Percentiles rank a stretch among this genome's conserved stretches.
Evolutionary conservation across 2,888 invertebrate species (phyloP).

Genomic region (Xylota sylvarum): DNA sequence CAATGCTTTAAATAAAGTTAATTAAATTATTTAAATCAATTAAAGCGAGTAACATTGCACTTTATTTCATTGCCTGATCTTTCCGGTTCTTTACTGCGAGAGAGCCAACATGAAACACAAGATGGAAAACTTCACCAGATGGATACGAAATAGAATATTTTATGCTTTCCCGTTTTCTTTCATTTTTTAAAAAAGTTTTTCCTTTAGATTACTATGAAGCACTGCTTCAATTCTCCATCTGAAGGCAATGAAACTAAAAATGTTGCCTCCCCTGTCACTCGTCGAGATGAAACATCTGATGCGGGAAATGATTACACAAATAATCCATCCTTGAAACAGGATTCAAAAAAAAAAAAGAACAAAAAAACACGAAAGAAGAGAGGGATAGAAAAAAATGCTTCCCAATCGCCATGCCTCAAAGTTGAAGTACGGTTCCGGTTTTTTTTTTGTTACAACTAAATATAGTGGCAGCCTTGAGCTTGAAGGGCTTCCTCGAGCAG

Average conservation of each 20-base stretch:
- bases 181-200: slow-evolving; percentile 16
- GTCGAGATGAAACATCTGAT: slow-evolving; percentile 29
- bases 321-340: slow-evolving; percentile 57
- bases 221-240: slow-evolving; percentile 11
- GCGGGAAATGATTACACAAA: slow-evolving; percentile 50
- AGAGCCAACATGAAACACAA: background rate
- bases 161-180: slow-evolving; percentile 10
- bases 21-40: too few species aligned
- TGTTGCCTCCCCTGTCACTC: slow-evolving; percentile 21
- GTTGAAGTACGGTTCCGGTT: slow-evolving; percentile 14
- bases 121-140: slow-evolving; percentile 3
- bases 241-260: slow-evolving; percentile 19
- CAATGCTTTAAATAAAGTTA: too few species aligned
- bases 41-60: slow-evolving; percentile 14
- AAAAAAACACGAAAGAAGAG: background rate
- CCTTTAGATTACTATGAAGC: slow-evolving; percentile 32
- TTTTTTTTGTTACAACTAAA: slow-evolving; percentile 13
- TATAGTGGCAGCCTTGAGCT: slow-evolving; percentile 52
- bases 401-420: slow-evolving; percentile 22
- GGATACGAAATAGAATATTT: slow-evolving; percentile 50
- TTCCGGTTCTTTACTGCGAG: background rate
- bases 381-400: slow-evolving; percentile 13
- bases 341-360: slow-evolving; percentile 13
- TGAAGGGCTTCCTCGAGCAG: slow-evolving; percentile 47
- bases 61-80: slow-evolving; percentile 1